Conservation (phyloP, 1,140 invertebrate genomes). For the Microvelia longipes region DNA sequence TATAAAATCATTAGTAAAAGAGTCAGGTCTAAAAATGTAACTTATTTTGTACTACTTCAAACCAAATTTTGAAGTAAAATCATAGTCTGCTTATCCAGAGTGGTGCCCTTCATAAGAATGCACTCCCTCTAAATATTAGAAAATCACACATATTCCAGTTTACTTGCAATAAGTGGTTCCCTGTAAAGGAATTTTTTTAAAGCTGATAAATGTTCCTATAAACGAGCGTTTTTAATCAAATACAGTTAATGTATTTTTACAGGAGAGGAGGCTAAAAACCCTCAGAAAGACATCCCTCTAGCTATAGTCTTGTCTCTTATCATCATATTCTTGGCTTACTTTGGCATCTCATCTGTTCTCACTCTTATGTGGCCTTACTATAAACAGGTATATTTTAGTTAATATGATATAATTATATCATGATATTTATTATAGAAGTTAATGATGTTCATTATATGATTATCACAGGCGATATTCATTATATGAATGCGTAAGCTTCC, state of each 20-base stretch:
- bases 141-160: too few relatives aligned
- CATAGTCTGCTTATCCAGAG: too few relatives aligned
- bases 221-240: neutral
- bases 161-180: too few relatives aligned
- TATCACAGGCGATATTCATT: constrained; percentile 1
- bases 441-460: neutral
- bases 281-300: constrained; percentile 75
- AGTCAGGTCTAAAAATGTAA: too few relatives aligned
- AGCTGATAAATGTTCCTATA: too few relatives aligned
- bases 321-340: constrained; percentile 73
- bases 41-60: too few relatives aligned
- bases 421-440: constrained; percentile 2
- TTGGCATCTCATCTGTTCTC: constrained; percentile 67
- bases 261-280: constrained; percentile 52
- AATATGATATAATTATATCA: too few relatives aligned
- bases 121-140: too few relatives aligned
- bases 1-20: too few relatives aligned
- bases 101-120: too few relatives aligned
- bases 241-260: neutral
- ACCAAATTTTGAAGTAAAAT: too few relatives aligned
- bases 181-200: too few relatives aligned
- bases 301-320: constrained; percentile 68
- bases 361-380: constrained; percentile 85
- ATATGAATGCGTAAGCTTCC: neutral
- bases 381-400: constrained; percentile 36